Evolutionary conservation across 1,140 invertebrate genomes (phyloP), one percentile per base, ranked within the genome.

Genomic region (Sinella curviseta): DNA sequence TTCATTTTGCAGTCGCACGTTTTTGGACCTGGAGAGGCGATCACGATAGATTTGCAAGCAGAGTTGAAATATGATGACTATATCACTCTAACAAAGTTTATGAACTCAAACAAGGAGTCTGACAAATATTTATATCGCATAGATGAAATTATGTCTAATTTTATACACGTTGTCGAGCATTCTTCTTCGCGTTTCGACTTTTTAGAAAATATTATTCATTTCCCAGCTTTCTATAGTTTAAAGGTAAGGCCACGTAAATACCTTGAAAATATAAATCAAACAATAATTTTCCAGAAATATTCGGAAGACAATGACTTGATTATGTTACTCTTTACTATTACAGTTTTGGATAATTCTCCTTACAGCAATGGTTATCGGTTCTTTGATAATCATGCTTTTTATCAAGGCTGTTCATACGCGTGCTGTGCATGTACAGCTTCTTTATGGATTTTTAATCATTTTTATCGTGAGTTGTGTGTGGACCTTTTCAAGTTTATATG

Each of bases 11-110:
- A 83, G 79, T 70, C 75, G 77, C 82, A 83, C 39, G 34, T 65
- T 8, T 83, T 83, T 77, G 82, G 82, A 0, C 80, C 82, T 24
- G 80, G 80, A 31, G 82, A 83, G 70, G 78, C 80, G 3, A 81
- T 83, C 20, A 83, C 82, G 28, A 77, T 83, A 33, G 82, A 83
- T 28, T 35, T 83, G 0, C 82, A 80, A 80, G 82, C 80, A 24
- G 82, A 83, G 48, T 74, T 83, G 0, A 80, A 77, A n/a, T 75
- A 82, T 75, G 75, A 78, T 14, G 80, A 81, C 31, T 80, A 79
- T 65, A 54, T 73, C 20, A 80, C 30, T n/a, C 31, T 83, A 12
- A 80, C 54, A 2, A 74, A 80, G n/a, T 83, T 83, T 74, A 12
- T 80, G 8, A 65, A 20, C 17, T 36, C 31, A 24, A 26, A 54